Evolutionary conservation across 2,797 vertebrate genomes (phyloP).

Genomic region (Nothura maculosa): DNA sequence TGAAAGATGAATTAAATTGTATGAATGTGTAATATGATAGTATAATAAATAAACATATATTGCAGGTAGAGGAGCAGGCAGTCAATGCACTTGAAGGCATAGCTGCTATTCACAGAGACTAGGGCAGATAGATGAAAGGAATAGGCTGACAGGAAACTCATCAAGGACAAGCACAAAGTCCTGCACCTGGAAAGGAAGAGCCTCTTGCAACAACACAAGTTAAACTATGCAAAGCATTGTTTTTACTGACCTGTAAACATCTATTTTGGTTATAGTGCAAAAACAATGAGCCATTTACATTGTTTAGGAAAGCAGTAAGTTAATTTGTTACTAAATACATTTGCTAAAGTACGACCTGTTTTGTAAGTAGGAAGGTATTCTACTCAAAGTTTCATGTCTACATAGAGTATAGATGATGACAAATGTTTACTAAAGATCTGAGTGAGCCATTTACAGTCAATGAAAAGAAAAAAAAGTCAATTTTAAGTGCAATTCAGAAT

Average conservation of each 20-base stretch:
- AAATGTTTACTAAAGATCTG: neutral
- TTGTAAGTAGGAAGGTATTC: neutral
- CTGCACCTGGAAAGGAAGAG: neutral
- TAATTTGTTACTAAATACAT: neutral
- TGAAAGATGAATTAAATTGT: neutral
- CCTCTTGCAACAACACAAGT: neutral
- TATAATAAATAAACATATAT: neutral
- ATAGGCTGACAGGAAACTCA: neutral
- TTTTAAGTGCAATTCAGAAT: neutral
- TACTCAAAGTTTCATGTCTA: neutral
- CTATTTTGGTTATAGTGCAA: neutral
- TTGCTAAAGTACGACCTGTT: neutral
- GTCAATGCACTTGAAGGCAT: neutral
- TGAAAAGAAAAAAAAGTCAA: neutral
- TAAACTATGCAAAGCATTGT: neutral
- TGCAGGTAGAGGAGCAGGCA: neutral
- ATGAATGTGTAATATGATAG: neutral
- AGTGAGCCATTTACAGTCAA: neutral
- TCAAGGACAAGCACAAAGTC: neutral
- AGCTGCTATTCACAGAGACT: neutral
- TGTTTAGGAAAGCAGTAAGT: neutral
- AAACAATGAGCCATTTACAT: neutral
- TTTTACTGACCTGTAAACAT: neutral
- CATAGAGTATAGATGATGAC: neutral
- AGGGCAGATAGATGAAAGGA: neutral